Evolutionary conservation across 1,140 invertebrate species (phyloP).

Genomic region (Nasonia longicornis): DNA sequence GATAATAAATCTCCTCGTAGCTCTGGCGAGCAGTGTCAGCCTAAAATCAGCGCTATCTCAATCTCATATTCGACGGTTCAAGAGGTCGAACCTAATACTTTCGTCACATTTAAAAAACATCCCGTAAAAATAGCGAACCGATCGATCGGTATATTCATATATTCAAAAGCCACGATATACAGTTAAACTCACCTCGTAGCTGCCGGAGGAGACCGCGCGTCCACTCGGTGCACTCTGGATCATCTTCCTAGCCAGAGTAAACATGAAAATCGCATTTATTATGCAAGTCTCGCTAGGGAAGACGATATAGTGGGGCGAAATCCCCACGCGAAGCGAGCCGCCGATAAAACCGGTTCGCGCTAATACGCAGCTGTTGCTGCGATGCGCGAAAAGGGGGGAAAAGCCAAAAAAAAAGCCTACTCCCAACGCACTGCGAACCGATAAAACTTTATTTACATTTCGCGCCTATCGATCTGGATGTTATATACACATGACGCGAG

Average conservation of each 20-base stretch:
- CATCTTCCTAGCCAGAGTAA: conserved; percentile 49
- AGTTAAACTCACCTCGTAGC: conserved; percentile 52
- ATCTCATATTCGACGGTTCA: not conserved
- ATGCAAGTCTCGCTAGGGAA: conserved; percentile 16
- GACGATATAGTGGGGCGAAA: not conserved
- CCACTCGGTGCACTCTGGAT: conserved; percentile 36
- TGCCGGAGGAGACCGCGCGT: conserved; percentile 17
- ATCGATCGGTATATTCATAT: not conserved
- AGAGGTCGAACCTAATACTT: no score
- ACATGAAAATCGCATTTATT: conserved; percentile 47
- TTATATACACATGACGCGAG: no score
- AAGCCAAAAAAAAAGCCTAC: not conserved
- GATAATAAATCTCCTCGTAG: not conserved
- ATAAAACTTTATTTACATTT: not conserved
- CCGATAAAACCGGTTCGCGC: conserved; percentile 37
- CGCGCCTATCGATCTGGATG: no score
- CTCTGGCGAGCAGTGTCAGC: not conserved
- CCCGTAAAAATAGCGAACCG: not conserved
- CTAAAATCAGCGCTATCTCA: not conserved
- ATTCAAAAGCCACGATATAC: no score
- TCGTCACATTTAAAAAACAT: not conserved
- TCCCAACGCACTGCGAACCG: not conserved
- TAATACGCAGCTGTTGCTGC: not conserved
- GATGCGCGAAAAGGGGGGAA: not conserved
- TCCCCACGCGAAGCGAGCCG: not conserved